These are phyloP conservation scores for Amphibalanus amphitrite DNA, from an alignment of 1,140 invertebrate species.

Conservation along the genomic window DNA sequence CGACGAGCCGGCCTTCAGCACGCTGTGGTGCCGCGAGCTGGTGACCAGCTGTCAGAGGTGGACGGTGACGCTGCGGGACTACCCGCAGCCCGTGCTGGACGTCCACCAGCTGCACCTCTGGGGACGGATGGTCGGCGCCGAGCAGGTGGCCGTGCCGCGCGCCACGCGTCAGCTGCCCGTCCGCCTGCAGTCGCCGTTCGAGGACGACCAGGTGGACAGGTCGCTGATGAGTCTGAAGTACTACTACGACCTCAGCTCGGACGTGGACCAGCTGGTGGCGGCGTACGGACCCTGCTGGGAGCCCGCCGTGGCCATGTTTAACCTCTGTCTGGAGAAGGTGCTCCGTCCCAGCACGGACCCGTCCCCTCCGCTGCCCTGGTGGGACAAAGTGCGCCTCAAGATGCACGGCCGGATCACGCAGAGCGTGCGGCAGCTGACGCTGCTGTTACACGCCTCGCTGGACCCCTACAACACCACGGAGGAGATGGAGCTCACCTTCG, in stretches of 20 bases:
- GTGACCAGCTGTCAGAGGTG: conserved; percentile 60
- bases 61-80: conserved; percentile 83
- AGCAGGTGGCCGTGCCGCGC: background rate
- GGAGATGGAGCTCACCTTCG: conserved; percentile 95
- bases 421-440: conserved; percentile 55
- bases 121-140: conserved; percentile 68
- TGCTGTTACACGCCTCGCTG: conserved; percentile 78
- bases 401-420: conserved; percentile 83
- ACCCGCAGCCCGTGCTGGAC: conserved; percentile 75
- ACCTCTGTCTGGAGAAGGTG: conserved; percentile 45
- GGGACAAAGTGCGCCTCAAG: conserved; percentile 89
- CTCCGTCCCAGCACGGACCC: conserved; percentile 66
- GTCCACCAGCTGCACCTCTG: conserved; percentile 67
- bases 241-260: conserved; percentile 95
- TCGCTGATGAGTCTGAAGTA: conserved; percentile 91
- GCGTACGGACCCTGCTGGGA: conserved; percentile 99
- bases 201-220: conserved; percentile 19
- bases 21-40: conserved; percentile 78
- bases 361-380: conserved; percentile 80
- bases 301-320: conserved; percentile 88
- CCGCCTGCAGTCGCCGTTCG: background rate
- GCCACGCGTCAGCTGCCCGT: background rate
- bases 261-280: conserved; percentile 68
- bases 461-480: conserved; percentile 98
- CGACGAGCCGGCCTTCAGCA: conserved; percentile 28